phyloP scores from a whole-genome alignment of 1,140 invertebrate genomes.

The Bombus balteatus region DNA sequence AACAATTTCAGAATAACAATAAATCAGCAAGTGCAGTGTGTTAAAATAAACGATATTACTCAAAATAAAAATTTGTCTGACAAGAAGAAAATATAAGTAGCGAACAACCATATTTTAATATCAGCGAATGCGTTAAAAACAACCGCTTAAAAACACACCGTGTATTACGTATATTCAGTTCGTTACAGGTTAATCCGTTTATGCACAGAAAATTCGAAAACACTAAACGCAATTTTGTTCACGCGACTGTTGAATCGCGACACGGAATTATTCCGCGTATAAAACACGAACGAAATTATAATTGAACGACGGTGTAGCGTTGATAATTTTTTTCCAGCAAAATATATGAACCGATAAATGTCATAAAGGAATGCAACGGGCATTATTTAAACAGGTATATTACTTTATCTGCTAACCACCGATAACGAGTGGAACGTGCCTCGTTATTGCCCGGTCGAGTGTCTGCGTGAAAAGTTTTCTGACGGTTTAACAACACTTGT shows the following conservation, averaged over 20 bases:
- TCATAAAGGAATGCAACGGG: constrained; percentile 29
- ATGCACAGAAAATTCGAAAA: background rate
- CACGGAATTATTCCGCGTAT: background rate
- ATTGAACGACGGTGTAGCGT: background rate
- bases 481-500: background rate
- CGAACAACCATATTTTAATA: no score
- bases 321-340: background rate
- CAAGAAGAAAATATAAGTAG: no score
- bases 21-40: no score
- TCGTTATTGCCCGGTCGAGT: constrained; percentile 13
- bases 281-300: constrained; percentile 26
- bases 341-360: constrained; percentile 31
- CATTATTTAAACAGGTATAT: constrained; percentile 51
- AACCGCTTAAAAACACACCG: background rate
- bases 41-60: no score
- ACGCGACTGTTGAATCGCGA: background rate
- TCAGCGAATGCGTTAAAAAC: background rate
- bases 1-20: no score
- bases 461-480: constrained; percentile 17
- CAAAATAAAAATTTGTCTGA: no score
- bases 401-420: constrained; percentile 36
- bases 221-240: background rate
- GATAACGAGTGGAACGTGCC: constrained; percentile 48
- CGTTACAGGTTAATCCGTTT: background rate
- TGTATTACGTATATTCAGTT: background rate